Evolutionary conservation across 2,797 vertebrate species (phyloP).

Genomic region (Carcharodon carcharias): DNA sequence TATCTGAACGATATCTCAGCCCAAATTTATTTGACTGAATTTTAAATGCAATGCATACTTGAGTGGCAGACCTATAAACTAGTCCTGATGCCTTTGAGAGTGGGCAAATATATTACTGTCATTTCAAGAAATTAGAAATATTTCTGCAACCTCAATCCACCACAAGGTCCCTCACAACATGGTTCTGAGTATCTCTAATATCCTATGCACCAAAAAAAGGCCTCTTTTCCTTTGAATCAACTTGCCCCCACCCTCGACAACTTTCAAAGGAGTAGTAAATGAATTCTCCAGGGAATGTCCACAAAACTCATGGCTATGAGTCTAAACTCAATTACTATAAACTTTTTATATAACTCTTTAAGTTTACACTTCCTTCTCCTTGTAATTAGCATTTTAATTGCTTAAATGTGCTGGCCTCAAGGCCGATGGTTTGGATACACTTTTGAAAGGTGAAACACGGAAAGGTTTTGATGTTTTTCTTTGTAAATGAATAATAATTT

Average conservation of each 20-base stretch:
- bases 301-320: conserved; percentile 26
- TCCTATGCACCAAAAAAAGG: background rate
- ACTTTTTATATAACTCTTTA: conserved; percentile 34
- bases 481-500: background rate
- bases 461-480: background rate
- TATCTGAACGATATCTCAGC: background rate
- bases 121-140: background rate
- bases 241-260: background rate
- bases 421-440: conserved; percentile 6
- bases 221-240: conserved; percentile 16
- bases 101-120: background rate
- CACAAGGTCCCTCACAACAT: background rate
- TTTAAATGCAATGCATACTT: background rate
- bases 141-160: background rate
- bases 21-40: background rate
- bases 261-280: conserved; percentile 26
- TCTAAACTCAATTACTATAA: conserved; percentile 34
- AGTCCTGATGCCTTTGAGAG: background rate
- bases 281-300: conserved; percentile 31
- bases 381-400: conserved; percentile 28
- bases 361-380: conserved; percentile 34
- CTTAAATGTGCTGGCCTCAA: conserved; percentile 29
- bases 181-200: background rate
- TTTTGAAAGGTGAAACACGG: conserved; percentile 11
- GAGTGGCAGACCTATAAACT: background rate